Conservation (phyloP, 2,888 invertebrate genomes). For the Galerucella pusilla region DNA sequence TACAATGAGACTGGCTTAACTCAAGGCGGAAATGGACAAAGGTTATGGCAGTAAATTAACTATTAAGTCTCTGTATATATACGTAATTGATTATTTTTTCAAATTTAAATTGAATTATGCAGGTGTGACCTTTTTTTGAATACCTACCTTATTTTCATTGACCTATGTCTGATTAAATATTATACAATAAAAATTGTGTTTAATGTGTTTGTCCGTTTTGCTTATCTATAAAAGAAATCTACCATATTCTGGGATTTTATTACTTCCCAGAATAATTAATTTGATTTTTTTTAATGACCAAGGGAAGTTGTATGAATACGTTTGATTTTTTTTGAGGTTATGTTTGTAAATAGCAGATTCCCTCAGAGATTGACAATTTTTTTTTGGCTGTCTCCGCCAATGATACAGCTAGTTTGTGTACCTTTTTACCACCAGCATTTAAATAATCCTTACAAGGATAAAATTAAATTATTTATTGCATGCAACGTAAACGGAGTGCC, state of each 20-base stretch:
- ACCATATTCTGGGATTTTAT: neutral
- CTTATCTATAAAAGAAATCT: neutral
- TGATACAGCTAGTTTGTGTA: conserved; percentile 10
- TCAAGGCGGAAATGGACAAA: neutral
- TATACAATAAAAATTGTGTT: conserved; percentile 4
- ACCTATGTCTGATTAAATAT: conserved; percentile 6
- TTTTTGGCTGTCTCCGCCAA: neutral
- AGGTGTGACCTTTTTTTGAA: conserved; percentile 13
- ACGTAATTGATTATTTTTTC: conserved; percentile 11
- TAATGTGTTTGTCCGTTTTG: neutral
- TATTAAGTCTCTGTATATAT: conserved; percentile 3
- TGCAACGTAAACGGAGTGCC: conserved; percentile 16
- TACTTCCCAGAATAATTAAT: neutral
- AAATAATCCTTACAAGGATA: conserved; percentile 48
- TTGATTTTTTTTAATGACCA: neutral
- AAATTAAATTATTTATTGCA: conserved; percentile 47
- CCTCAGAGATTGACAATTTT: too few species aligned
- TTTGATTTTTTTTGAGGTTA: neutral
- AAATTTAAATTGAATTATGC: conserved; percentile 5
- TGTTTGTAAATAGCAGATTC: neutral
- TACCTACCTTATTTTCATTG: neutral
- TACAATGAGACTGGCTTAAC: neutral
- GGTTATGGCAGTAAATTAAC: conserved; percentile 7
- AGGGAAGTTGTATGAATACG: neutral
- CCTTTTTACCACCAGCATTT: conserved; percentile 31